These are phyloP conservation scores for Mylabris phalerata DNA, from an alignment of 1,140 invertebrate species.

Conservation along the genomic window DNA sequence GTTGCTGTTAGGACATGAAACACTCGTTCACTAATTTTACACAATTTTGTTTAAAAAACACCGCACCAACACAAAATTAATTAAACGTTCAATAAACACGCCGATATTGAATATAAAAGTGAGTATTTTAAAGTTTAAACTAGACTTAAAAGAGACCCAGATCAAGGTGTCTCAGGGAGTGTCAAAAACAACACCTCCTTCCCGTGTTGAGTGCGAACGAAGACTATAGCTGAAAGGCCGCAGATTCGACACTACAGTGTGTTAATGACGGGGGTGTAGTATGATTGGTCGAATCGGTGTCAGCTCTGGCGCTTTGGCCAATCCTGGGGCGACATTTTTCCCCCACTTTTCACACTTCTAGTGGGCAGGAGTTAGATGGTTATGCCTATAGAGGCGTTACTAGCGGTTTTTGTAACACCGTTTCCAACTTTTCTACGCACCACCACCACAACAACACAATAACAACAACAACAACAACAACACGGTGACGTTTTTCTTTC, in stretches of 20 bases:
- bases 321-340: slow-evolving; percentile 36
- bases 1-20: too few species aligned
- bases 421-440: slow-evolving; percentile 8
- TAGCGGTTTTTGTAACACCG: slow-evolving; percentile 32
- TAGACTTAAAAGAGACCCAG: neutral
- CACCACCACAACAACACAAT: neutral
- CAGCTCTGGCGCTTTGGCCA: slow-evolving; percentile 30
- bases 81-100: too few species aligned
- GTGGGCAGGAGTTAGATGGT: slow-evolving; percentile 39
- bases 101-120: too few species aligned
- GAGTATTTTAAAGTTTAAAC: too few species aligned
- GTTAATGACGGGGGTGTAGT: slow-evolving; percentile 38
- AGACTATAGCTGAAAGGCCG: slow-evolving; percentile 37
- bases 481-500: slow-evolving; percentile 7
- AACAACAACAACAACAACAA: neutral
- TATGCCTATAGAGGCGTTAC: slow-evolving; percentile 40
- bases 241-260: slow-evolving; percentile 33
- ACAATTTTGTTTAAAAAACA: too few species aligned
- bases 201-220: slow-evolving; percentile 35
- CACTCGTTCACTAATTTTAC: too few species aligned
- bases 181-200: slow-evolving; percentile 39
- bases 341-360: slow-evolving; percentile 39
- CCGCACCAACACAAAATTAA: too few species aligned
- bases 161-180: slow-evolving; percentile 10
- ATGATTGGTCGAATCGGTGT: slow-evolving; percentile 34